Evolutionary conservation across 2,888 invertebrate genomes (phyloP), one percentile per base, ranked within the genome.

Genomic region (Trileptium ribeirensis): DNA sequence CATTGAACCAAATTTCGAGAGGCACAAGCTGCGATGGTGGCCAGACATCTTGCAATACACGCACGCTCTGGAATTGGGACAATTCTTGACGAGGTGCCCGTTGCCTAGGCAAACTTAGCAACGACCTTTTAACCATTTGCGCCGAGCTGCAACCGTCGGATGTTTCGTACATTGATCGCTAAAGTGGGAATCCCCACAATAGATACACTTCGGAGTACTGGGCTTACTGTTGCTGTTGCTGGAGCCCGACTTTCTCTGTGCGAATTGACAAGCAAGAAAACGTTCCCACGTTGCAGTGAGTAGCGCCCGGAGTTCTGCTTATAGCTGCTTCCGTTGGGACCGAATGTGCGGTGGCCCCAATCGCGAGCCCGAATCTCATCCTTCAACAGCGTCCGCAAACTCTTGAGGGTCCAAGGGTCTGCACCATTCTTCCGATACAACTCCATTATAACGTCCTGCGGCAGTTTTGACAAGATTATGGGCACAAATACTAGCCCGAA

Each of bases 1-100:
- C 51, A 15, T 51, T n/a, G n/a, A n/a, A n/a, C n/a, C n/a, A 24
- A 51, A 51, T 51, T 51, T 51, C 8, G 51, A 51, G 8, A 51
- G 51, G 77, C 77, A 75, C 39, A 75, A 15, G 39, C 77, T 75
- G 77, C 77, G 51, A 51, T 51, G 51, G 24, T 51, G 51, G 8
- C 8, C 24, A 8, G 51, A 51, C 24, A 15, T 51, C 37, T 75
- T 75, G 77, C 77, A 75, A n/a, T 75, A 75, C n/a, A 75, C 24
- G 37, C 77, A 75, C 24, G 37, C 3, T 2, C 39, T 34, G n/a
- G n/a, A 24, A 8, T n/a, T 34, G 36, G 34, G 77, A 75, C 77
- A 75, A 38, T 75, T n/a, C 36, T 38, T 75, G 3, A 38, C 34
- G 3, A 39, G 15, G n/a, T 75, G 77, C 2, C 77, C 77, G 3